Evolutionary conservation across 2,888 invertebrate genomes (phyloP), one percentile per base, ranked within the genome.

Genomic region (Perizoma flavofasciatum): DNA sequence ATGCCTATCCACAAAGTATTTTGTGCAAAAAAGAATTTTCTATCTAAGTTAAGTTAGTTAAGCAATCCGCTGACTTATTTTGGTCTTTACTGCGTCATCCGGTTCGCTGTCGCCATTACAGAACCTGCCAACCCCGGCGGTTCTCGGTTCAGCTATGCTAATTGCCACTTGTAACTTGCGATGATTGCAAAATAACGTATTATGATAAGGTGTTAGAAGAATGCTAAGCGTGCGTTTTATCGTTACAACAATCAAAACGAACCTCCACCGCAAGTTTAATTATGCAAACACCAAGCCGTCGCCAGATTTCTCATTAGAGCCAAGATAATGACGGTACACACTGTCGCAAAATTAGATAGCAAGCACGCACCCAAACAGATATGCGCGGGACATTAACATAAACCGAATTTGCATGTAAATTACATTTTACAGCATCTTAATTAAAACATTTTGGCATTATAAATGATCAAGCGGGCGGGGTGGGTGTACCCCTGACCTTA

Each of bases 321-420:
- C 83, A 89, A 91, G 91, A 92, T 92, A 92, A 92, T 92, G 91
- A 91, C 89, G 85, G 88, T 88, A 89, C 88, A 90, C 89, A 90
- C 91, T 91, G 91, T 92, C 90, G 90, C 91, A 89, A 91, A 92
- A 92, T 92, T 91, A 92, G 91, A 92, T 90, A 90, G 87, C 89
- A 85, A 86, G 88, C 90, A 90, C 92, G 90, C 91, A 91, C 91
- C 91, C 90, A 91, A 90, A 91, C 92, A 91, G 89, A 92, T 89
- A 92, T 90, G 91, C 90, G 89, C 86, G 86, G 85, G 85, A 88
- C 92, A 92, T 92, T 92, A 92, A 92, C 92, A 92, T 92, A 92
- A 92, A 92, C 92, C 92, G 92, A 92, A 92, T 92, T 92, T 92
- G 92, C 92, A 92, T 92, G 92, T 92, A 92, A 92, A 92, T 92